A percentile compares a stretch with the other conserved stretches of the same genome.
phyloP scores from a whole-genome alignment of 2,113 vertebrate species.

The Myotis yumanensis region DNA sequence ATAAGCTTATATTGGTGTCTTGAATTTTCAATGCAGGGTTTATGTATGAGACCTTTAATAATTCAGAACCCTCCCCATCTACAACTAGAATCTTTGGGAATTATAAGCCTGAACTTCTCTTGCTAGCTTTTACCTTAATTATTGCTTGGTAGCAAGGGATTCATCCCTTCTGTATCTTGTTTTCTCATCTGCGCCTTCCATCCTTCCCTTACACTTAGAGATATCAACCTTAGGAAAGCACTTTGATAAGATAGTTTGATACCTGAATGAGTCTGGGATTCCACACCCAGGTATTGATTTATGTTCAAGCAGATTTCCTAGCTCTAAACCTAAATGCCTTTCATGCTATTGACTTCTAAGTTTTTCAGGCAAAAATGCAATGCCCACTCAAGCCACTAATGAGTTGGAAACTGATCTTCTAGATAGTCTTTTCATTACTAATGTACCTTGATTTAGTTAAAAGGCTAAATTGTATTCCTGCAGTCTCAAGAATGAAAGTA shows the following conservation, averaged over 20 bases:
- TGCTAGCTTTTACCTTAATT: background rate
- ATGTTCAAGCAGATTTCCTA: background rate
- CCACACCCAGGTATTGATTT: background rate
- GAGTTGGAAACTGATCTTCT: slow-evolving; percentile 2
- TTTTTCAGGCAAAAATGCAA: slow-evolving; percentile 19
- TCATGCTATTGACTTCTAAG: background rate
- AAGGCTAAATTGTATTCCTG: slow-evolving; percentile 11
- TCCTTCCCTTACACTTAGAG: background rate
- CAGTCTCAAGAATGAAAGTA: background rate
- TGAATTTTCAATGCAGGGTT: background rate
- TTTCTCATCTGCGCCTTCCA: background rate
- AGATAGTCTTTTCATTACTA: slow-evolving; percentile 39
- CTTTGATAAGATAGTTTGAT: background rate
- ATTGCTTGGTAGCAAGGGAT: background rate
- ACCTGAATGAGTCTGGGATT: background rate
- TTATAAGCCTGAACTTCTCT: background rate
- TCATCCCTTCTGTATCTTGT: background rate
- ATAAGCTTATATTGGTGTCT: background rate
- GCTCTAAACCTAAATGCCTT: background rate
- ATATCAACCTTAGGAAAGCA: background rate
- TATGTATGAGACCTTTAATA: background rate
- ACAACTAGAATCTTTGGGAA: background rate
- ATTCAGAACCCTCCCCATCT: background rate
- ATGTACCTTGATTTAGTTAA: slow-evolving; percentile 30
- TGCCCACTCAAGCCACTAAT: background rate